Base-by-base conservation (phyloP, 2,888 invertebrate species). In the Trachelus troglodyta region DNA sequence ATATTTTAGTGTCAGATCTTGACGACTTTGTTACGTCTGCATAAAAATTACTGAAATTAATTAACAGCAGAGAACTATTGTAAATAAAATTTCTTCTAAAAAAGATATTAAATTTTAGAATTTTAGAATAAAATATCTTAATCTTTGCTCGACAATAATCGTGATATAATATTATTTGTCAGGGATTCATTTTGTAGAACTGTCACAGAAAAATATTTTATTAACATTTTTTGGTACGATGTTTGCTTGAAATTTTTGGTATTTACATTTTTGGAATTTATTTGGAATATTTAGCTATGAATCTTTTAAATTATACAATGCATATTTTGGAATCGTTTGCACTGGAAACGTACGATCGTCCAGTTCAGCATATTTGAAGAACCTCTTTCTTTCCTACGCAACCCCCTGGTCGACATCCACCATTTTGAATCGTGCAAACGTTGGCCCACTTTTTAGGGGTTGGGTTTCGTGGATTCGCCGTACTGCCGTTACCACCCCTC, bases 401-500 rank as follows among this genome's bases (percentile, higher is more conserved):
- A 12, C 31, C 71, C 71, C 31, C 34, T 33, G 71, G 4, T 30
- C 71, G 71, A 31, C 31, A 73, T 78, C 86, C 87, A 85, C 89
- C 89, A 89, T 89, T 89, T 89, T 89, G 86, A 86, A 82, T 79
- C 77, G 80, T 76, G 75, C 81, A 83, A 85, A 86, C 85, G 86
- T 88, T 90, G 85, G 87, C 85, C 86, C 86, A 88, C 85, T 89
- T 89, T 89, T 86, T 83, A 84, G 85, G 85, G 89, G 85, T 88
- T 87, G 86, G 84, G 79, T 86, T 85, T 79, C 81, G 81, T 82
- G 77, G 81, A 82, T 80, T 82, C 80, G 82, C 77, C 79, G 82
- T 80, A 80, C 80, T 80, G 78, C 82, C 81, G 80, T 81, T 80
- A 81, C 82, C 85, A 83, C 85, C 87, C 89, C 85, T 85, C 82